Evolutionary conservation across 2,797 vertebrate species (phyloP), one percentile per base, ranked within the genome.

Genomic region (Melanotaenia nigrans): DNA sequence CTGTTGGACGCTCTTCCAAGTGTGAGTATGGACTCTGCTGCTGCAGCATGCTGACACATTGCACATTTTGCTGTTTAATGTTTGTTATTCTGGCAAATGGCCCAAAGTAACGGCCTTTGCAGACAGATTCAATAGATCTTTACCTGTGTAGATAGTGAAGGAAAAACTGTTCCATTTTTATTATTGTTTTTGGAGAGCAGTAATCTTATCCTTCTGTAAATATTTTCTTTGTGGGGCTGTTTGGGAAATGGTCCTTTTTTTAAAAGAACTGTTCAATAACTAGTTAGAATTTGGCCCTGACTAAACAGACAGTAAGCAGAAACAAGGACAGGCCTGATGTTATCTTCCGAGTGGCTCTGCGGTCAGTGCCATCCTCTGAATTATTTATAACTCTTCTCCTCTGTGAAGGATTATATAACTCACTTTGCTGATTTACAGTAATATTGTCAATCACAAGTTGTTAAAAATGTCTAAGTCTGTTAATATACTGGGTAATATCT

Each of bases 11-110:
- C 53, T 86, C 88, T 9, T 85, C 92, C 62, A 95, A 92, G 84
- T 93, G 95, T 95, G 75, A 95, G 94, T 95, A 94, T 84, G 30
- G 18, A 77, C 32, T 45, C 55, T 2, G 16, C 66, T 0, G 1
- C n/a, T 3, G 28, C 73, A 22, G 70, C 75, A 36, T 14, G 38
- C 64, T 42, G 0, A 57, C 60, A 49, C 47, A 1, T 12, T 33
- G 35, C 30, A 18, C 1, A 30, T 58, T 24, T 68, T 56, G 45
- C 22, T 16, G 0, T 64, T 42, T 42, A 16, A 18, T 42, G 40
- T 5, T 45, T 45, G 42, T 45, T 20, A 5, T 20, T 45, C 5
- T 45, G 8, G 14, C 16, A 20, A 5, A 14, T 45, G 42, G 42
- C 4, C 42, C 24, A 32, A 59, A 70, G 54, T 51, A 36, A 33